Evolutionary conservation across 2,888 invertebrate genomes (phyloP).

Genomic region (Archips crataeganus): DNA sequence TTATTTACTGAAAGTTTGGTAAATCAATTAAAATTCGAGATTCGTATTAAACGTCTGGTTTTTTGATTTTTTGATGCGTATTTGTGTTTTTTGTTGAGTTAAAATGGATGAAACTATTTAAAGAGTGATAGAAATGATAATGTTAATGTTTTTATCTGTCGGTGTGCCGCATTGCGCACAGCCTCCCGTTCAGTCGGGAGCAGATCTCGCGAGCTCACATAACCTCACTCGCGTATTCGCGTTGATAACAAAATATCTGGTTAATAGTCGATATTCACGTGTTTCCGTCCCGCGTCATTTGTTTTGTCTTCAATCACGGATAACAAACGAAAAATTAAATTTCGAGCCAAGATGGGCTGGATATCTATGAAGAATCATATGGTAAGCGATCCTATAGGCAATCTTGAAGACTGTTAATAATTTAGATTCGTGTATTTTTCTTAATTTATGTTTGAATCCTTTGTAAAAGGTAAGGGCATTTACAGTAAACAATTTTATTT

Average conservation of each 20-base stretch:
- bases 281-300: constrained; percentile 51
- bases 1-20: background rate
- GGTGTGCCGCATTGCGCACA: constrained; percentile 83
- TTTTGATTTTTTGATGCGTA: background rate
- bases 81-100: background rate
- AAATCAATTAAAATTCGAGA: background rate
- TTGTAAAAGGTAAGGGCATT: too few species aligned
- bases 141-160: constrained; percentile 63
- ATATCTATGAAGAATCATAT: constrained; percentile 84
- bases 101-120: background rate
- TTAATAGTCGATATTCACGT: constrained; percentile 41
- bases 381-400: constrained; percentile 63
- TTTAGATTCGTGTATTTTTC: too few species aligned
- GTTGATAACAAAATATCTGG: constrained; percentile 48
- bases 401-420: background rate
- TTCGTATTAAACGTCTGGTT: background rate
- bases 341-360: constrained; percentile 79
- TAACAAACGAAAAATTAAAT: constrained; percentile 69
- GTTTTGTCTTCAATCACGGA: constrained; percentile 61
- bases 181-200: constrained; percentile 81
- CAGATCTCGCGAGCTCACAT: constrained; percentile 76
- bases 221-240: constrained; percentile 66
- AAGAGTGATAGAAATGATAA: constrained; percentile 45
- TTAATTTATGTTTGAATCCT: too few species aligned
- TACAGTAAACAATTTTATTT: too few species aligned